Base-by-base conservation (phyloP, 2,888 invertebrate genomes). In the Macaria liturata region DNA sequence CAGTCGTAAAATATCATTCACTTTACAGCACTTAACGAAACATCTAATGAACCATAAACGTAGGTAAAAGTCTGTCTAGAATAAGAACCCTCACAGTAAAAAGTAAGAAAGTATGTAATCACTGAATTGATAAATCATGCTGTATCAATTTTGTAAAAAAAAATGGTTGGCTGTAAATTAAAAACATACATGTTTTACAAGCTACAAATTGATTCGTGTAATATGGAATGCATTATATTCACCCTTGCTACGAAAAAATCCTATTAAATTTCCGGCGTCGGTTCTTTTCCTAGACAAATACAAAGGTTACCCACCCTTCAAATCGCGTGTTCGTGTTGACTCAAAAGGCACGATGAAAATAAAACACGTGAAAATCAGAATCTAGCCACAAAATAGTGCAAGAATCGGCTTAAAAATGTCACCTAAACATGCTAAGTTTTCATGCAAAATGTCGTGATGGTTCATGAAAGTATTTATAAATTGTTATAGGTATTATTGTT, bases 341-440 rank as follows among this genome's bases (percentile, higher is more conserved):
- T 56, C 53, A 53, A 60, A 61, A 64, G 49, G 54, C 49, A 51
- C 62, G 8, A 44, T 32, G 9, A 48, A 20, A 20, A 20, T 20
- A 20, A 20, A 67, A 62, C 57, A 62, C 66, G 64, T 62, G 61
- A 62, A 66, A 65, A 61, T 51, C 48, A 32, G 48, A 59, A 54
- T 50, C 42, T 55, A 61, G 52, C 56, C 61, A 64, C 59, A 61
- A 56, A 67, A 66, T 62, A 61, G 62, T 68, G 70, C 65, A 67
- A 70, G 65, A 67, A 64, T 66, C 43, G 49, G n/a, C 66, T 62
- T 62, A 59, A 65, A 62, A 76, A 78, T 71, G 71, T 66, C 71
- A 55, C 61, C 50, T 61, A 61, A 70, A 68, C 77, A 78, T 75
- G 77, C 75, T 52, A 76, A 72, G 64, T 59, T 51, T 43, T 65